Conservation (phyloP, 2,113 vertebrate species). For the Tricholaema leucomelas region DNA sequence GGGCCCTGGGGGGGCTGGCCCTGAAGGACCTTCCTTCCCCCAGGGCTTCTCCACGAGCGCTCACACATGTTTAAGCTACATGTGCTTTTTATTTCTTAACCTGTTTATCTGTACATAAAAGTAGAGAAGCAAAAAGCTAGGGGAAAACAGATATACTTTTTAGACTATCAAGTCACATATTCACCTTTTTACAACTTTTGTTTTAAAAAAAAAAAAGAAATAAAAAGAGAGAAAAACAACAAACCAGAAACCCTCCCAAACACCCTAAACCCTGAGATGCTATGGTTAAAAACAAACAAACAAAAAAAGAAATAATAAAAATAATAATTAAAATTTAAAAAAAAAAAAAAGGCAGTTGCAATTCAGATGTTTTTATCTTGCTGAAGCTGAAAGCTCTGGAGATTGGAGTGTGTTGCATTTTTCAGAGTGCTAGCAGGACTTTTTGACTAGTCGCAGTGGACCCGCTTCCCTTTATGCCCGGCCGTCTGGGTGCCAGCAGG, state of each 20-base stretch:
- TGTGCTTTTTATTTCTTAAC: constrained; percentile 79
- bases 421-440: constrained; percentile 73
- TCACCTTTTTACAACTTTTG: constrained; percentile 78
- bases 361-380: constrained; percentile 57
- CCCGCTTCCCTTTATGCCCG: constrained; percentile 72
- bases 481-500: constrained; percentile 74
- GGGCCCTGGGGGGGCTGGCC: constrained; percentile 59
- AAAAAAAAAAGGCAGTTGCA: not conserved
- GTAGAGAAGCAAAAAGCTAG: constrained; percentile 79
- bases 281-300: constrained; percentile 35
- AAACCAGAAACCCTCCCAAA: constrained; percentile 28
- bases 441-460: constrained; percentile 72
- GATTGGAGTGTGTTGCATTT: constrained; percentile 66
- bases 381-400: constrained; percentile 69
- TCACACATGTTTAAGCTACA: constrained; percentile 75
- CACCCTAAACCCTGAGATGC: constrained; percentile 73
- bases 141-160: constrained; percentile 76
- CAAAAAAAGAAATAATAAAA: not conserved
- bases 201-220: constrained; percentile 52
- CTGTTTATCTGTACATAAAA: constrained; percentile 81
- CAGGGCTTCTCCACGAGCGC: constrained; percentile 61
- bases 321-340: not conserved
- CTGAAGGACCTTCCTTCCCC: constrained; percentile 38
- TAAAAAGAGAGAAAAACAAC: constrained; percentile 45
- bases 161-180: constrained; percentile 79